phyloP scores from a whole-genome alignment of 2,888 invertebrate species.

The Branchipolynoe longqiensis region DNA sequence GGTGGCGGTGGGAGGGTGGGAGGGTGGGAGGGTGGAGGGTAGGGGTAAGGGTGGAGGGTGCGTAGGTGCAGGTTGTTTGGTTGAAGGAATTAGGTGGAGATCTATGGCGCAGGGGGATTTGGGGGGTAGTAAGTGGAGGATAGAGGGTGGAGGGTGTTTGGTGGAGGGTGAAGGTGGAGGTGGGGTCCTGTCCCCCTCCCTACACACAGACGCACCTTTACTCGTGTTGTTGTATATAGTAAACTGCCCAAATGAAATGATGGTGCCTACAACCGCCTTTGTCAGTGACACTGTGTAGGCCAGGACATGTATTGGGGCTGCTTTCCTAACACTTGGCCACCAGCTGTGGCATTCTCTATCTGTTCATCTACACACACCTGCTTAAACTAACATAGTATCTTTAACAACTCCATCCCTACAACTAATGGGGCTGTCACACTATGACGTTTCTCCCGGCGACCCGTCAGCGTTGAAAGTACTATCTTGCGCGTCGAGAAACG shows the following conservation, averaged over 20 bases:
- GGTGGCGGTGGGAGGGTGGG: slow-evolving; percentile 9
- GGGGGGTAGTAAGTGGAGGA: background rate
- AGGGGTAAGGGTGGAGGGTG: background rate
- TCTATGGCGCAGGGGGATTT: background rate
- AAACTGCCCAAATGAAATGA: slow-evolving; percentile 38
- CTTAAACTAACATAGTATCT: too few species aligned
- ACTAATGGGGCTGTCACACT: too few species aligned
- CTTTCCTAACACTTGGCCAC: too few species aligned
- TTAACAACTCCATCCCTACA: too few species aligned
- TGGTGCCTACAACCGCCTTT: background rate
- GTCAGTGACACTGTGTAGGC: slow-evolving; percentile 27
- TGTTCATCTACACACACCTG: too few species aligned
- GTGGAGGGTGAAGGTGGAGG: background rate
- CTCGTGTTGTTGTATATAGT: background rate
- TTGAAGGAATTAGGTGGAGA: background rate
- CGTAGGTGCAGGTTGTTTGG: background rate
- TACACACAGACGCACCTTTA: background rate
- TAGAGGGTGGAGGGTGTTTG: background rate
- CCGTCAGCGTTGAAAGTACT: too few species aligned
- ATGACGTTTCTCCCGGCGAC: too few species aligned
- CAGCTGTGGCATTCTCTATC: too few species aligned
- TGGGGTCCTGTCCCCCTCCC: slow-evolving; percentile 6
- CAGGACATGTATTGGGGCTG: too few species aligned
- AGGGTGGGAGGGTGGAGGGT: too few species aligned
- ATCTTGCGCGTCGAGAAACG: too few species aligned